phyloP scores from a whole-genome alignment of 1,140 invertebrate species.

The Calephelis nemesis region DNA sequence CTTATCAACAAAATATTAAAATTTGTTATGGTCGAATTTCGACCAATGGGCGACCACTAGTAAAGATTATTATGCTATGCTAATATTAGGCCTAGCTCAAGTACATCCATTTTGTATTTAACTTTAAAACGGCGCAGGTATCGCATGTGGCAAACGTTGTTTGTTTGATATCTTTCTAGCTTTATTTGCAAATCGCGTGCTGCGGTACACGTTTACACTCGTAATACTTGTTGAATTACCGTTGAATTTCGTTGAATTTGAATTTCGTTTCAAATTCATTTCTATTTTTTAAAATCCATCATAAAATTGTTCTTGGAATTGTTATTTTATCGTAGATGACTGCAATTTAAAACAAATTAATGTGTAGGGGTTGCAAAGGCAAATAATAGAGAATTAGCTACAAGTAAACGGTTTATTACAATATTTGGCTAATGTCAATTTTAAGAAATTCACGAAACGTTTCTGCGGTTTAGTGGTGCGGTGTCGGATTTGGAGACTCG shows the following conservation, averaged over 20 bases:
- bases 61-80: background rate
- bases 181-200: conserved; percentile 77
- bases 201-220: conserved; percentile 53
- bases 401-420: background rate
- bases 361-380: background rate
- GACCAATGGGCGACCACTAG: too few relatives aligned
- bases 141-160: conserved; percentile 61
- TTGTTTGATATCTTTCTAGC: conserved; percentile 70
- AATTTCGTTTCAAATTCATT: conserved; percentile 50
- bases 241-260: conserved; percentile 48
- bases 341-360: conserved; percentile 6
- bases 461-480: too few relatives aligned
- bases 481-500: too few relatives aligned
- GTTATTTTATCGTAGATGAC: background rate
- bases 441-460: too few relatives aligned
- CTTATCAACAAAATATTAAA: too few relatives aligned
- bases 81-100: background rate
- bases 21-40: too few relatives aligned
- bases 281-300: conserved; percentile 34
- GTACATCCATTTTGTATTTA: conserved; percentile 62
- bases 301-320: conserved; percentile 19
- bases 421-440: background rate
- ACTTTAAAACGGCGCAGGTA: conserved; percentile 62
- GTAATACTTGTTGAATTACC: conserved; percentile 71
- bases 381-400: background rate